A percentile compares a stretch with the other conserved stretches of the same genome.
Conservation (phyloP, 2,797 vertebrate genomes). For the Columba guinea region DNA sequence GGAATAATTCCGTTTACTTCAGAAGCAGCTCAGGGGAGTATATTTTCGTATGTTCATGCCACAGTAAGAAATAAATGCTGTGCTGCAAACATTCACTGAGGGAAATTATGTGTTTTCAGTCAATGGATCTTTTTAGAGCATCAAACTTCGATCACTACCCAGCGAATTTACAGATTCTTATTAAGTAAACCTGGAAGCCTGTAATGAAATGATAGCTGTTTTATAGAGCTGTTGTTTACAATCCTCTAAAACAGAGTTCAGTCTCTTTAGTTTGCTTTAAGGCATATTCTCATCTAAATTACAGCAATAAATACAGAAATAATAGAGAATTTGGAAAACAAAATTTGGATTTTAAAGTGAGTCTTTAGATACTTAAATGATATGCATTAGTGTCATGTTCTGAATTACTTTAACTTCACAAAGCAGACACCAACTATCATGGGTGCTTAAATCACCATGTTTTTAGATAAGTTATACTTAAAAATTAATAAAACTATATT, state of each 20-base stretch:
- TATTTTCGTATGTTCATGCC: not conserved
- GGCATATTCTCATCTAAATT: not conserved
- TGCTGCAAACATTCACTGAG: not conserved
- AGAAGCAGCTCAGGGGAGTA: not conserved
- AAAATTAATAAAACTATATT: not conserved
- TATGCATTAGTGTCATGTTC: not conserved
- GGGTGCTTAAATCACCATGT: not conserved
- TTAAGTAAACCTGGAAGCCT: not conserved
- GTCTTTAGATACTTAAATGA: not conserved
- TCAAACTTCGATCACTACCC: constrained; percentile 3
- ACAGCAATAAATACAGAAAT: not conserved
- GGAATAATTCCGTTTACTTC: not conserved
- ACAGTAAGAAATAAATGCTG: not conserved
- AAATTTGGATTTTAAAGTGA: not conserved
- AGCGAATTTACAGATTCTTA: not conserved
- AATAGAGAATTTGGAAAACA: not conserved
- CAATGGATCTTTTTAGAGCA: not conserved
- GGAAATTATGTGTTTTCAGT: not conserved
- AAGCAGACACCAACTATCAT: not conserved
- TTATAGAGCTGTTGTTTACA: not conserved
- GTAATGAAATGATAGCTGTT: not conserved
- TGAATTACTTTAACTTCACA: not conserved
- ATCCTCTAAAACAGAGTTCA: not conserved
- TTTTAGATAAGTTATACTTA: not conserved
- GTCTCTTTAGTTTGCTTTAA: not conserved